phyloP scores from a whole-genome alignment of 1,140 invertebrate genomes.

The Drosophila pallidifrons region DNA sequence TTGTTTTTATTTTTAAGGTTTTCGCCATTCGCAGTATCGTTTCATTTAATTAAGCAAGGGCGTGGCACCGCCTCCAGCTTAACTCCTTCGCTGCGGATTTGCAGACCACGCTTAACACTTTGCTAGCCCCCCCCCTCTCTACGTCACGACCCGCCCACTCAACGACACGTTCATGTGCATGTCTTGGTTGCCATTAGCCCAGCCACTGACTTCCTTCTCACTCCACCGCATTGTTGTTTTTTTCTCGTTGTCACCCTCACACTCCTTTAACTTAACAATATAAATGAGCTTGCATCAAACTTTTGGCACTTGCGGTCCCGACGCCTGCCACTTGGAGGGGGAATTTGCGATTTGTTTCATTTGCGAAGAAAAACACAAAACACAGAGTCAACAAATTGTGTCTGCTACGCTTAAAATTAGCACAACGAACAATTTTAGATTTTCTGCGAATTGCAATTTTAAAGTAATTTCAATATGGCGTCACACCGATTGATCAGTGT shows the following conservation, averaged over 20 bases:
- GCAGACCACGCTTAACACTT: conserved; percentile 35
- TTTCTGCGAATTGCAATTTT: background rate
- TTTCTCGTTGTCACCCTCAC: conserved; percentile 12
- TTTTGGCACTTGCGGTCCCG: conserved; percentile 73
- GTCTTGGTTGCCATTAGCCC: conserved; percentile 41
- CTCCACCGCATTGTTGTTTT: conserved; percentile 13
- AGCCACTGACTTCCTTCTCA: conserved; percentile 19
- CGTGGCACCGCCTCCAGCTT: conserved; percentile 46
- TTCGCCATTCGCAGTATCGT: conserved; percentile 51
- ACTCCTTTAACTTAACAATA: conserved; percentile 53
- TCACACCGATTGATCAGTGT: background rate
- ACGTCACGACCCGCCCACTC: too few relatives aligned
- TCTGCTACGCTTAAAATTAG: conserved; percentile 12
- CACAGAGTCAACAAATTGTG: conserved; percentile 13
- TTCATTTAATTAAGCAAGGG: conserved; percentile 73
- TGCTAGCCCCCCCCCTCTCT: background rate
- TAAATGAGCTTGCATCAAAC: conserved; percentile 66
- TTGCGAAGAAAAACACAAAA: conserved; percentile 28
- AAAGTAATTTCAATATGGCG: background rate
- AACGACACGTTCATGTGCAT: conserved; percentile 22
- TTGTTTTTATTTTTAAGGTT: conserved; percentile 49
- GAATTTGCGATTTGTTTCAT: conserved; percentile 53
- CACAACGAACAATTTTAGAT: conserved; percentile 2
- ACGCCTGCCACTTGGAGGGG: conserved; percentile 3
- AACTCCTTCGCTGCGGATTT: conserved; percentile 63